These are phyloP conservation scores for Nephrotoma appendiculata DNA, from an alignment of 2,888 invertebrate species.

Conservation along the genomic window DNA sequence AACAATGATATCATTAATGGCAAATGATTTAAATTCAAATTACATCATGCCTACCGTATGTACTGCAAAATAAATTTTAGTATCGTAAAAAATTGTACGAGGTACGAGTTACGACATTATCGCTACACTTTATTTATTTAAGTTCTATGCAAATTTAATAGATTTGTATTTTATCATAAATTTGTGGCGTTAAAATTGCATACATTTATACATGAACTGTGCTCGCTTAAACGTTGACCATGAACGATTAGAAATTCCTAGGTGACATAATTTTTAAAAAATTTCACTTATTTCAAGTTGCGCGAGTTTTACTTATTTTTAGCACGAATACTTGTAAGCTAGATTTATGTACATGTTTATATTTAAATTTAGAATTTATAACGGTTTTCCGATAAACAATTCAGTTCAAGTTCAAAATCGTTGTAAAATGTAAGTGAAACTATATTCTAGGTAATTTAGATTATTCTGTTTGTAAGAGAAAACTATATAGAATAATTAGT, in stretches of 20 bases:
- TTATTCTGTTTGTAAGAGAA: background rate
- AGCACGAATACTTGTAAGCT: background rate
- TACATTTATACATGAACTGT: background rate
- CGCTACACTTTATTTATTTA: background rate
- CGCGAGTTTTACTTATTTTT: background rate
- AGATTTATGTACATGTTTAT: background rate
- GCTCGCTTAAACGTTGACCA: background rate
- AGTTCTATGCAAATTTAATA: background rate
- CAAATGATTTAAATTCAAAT: background rate
- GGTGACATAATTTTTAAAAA: background rate
- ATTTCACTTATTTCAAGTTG: background rate
- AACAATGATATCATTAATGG: background rate
- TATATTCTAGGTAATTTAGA: background rate
- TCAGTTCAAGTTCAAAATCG: background rate
- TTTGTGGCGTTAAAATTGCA: background rate
- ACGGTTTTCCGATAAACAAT: background rate
- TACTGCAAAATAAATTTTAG: background rate
- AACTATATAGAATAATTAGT: too few species aligned
- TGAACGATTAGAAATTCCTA: background rate
- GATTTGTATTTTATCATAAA: background rate
- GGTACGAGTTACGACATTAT: background rate
- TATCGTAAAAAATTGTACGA: background rate
- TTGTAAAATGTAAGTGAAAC: background rate
- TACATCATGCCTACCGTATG: background rate
- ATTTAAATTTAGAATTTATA: background rate